Percentiles rank a stretch among this genome's conserved stretches.
Conservation (phyloP, 64 coral and sea anemone species). For the Platygyra sinensis region DNA sequence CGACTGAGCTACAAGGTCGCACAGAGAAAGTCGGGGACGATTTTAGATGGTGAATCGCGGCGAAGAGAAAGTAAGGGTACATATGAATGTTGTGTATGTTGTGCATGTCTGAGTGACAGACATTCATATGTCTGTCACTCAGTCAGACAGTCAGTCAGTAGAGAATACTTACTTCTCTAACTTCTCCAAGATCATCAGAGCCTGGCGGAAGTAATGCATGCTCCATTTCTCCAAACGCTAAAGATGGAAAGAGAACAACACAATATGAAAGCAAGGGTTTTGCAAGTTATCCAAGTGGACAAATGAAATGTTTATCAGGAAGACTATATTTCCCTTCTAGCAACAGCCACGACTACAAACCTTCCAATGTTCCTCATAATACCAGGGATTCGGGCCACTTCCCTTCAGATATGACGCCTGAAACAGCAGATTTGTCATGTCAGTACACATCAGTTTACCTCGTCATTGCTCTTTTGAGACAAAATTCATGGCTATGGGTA, state of each 20-base stretch:
- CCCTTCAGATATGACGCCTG: conserved; percentile 78
- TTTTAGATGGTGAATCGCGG: no score
- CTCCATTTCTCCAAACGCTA: conserved; percentile 90
- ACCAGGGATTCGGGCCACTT: conserved; percentile 73
- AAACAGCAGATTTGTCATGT: neutral
- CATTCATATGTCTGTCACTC: neutral
- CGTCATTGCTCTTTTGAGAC: no score
- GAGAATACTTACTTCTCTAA: conserved; percentile 24
- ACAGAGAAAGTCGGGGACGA: no score
- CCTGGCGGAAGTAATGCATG: conserved; percentile 85
- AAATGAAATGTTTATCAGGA: no score
- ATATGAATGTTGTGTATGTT: no score
- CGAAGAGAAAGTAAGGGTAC: no score
- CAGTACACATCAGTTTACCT: neutral
- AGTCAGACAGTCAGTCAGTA: no score
- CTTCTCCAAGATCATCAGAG: conserved; percentile 72
- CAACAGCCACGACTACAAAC: conserved; percentile 23
- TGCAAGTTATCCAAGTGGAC: neutral
- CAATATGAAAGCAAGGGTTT: neutral
- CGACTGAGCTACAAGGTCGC: no score
- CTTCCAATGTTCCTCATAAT: conserved; percentile 96
- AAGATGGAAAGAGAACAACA: neutral
- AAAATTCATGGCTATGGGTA: no score
- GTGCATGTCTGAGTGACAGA: no score
- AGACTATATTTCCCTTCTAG: no score